Evolutionary conservation across 2,797 vertebrate species (phyloP).

Genomic region (Capromys pilorides): DNA sequence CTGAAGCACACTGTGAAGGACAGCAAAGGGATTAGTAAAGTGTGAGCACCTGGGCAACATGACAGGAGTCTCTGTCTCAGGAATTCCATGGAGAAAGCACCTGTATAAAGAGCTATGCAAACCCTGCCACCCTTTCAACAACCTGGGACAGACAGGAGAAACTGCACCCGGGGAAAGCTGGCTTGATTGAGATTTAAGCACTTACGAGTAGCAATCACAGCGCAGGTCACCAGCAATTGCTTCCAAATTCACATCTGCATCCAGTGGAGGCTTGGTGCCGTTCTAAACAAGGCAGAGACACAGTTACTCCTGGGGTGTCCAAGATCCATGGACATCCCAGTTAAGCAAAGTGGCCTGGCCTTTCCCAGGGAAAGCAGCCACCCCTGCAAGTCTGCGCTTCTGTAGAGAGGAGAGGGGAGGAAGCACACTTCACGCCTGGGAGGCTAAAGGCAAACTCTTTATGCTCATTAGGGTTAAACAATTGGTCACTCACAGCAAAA

Average conservation of each 20-base stretch:
- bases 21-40: too few species aligned
- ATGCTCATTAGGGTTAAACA: background rate
- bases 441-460: background rate
- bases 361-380: background rate
- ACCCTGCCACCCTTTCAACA: background rate
- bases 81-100: background rate
- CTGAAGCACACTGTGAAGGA: background rate
- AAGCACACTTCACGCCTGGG: background rate
- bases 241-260: conserved; percentile 89
- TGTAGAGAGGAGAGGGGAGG: conserved; percentile 13
- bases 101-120: background rate
- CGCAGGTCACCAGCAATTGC: conserved; percentile 89
- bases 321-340: background rate
- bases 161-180: background rate
- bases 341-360: background rate
- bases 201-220: conserved; percentile 94
- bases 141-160: background rate
- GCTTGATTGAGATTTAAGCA: conserved; percentile 38
- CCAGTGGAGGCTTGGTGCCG: conserved; percentile 91
- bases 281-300: conserved; percentile 81
- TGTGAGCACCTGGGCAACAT: background rate
- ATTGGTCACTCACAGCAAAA: background rate
- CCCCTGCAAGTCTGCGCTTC: background rate
- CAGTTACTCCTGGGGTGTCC: background rate
- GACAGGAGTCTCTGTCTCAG: background rate